Percentiles rank a stretch among this genome's conserved stretches.
Evolutionary conservation across 2,888 invertebrate genomes (phyloP).

Genomic region (Monopis laevigella): DNA sequence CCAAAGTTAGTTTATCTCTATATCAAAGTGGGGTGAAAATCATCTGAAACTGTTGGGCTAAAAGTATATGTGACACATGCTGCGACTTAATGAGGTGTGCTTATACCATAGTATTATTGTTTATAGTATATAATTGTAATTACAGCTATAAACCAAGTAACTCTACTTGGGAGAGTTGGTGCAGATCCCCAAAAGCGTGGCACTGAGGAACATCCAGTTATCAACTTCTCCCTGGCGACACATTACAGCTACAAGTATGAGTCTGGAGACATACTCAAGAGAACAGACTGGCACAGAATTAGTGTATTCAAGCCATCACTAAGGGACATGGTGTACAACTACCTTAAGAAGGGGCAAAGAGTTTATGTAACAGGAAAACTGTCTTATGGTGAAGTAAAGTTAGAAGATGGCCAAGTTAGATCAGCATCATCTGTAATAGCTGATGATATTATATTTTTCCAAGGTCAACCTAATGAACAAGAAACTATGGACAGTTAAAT

Average conservation of each 20-base stretch:
- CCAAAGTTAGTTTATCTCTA: too few relatives aligned
- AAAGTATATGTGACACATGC: too few relatives aligned
- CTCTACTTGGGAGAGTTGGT: slow-evolving; percentile 86
- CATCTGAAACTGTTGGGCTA: too few relatives aligned
- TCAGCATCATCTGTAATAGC: slow-evolving; percentile 84
- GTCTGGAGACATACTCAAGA: slow-evolving; percentile 81
- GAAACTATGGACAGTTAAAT: too few relatives aligned
- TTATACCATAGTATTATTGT: too few relatives aligned
- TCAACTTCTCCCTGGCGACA: slow-evolving; percentile 90
- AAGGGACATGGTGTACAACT: slow-evolving; percentile 80
- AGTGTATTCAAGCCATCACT: slow-evolving; percentile 87
- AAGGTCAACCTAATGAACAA: slow-evolving; percentile 33
- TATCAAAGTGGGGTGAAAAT: too few relatives aligned
- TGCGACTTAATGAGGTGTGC: too few relatives aligned
- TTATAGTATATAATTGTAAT: too few relatives aligned
- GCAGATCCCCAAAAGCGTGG: slow-evolving; percentile 90
- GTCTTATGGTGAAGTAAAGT: slow-evolving; percentile 85
- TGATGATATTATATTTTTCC: slow-evolving; percentile 87
- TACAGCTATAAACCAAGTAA: slow-evolving; percentile 81
- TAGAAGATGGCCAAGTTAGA: slow-evolving; percentile 76
- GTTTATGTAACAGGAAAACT: slow-evolving; percentile 84
- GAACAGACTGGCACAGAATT: slow-evolving; percentile 92
- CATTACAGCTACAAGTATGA: slow-evolving; percentile 86
- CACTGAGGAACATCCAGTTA: slow-evolving; percentile 81
- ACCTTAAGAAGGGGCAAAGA: slow-evolving; percentile 86